Evolutionary conservation across 2,888 invertebrate genomes (phyloP).

Genomic region (Epistrophella euchroma): DNA sequence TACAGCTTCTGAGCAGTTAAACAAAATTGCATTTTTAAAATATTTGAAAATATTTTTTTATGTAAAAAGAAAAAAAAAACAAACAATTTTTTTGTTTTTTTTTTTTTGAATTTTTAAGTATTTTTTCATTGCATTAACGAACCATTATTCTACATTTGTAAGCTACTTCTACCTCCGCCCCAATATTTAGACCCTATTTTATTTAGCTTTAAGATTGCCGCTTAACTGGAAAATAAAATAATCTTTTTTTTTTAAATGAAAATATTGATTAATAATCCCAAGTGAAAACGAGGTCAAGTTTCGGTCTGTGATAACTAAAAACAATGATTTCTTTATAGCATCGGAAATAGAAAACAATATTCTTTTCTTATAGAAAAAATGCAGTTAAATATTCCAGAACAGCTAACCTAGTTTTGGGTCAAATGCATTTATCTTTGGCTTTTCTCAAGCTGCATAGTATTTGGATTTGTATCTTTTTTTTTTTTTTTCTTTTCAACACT

Average conservation of each 20-base stretch:
- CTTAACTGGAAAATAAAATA: no score
- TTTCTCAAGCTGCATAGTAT: neutral
- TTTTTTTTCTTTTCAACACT: conserved; percentile 20
- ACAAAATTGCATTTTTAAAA: no score
- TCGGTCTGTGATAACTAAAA: neutral
- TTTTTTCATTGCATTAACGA: no score
- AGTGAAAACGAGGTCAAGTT: conserved; percentile 10
- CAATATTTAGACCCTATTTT: no score
- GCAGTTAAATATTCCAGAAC: conserved; percentile 16
- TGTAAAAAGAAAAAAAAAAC: no score
- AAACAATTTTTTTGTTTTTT: no score
- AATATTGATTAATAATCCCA: neutral
- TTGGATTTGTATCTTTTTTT: neutral
- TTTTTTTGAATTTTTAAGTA: no score
- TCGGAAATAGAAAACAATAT: neutral
- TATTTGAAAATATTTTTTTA: no score
- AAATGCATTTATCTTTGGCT: conserved; percentile 15
- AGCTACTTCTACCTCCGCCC: no score
- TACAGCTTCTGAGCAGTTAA: no score
- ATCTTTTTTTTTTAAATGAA: neutral
- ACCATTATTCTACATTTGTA: no score
- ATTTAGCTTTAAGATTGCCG: no score
- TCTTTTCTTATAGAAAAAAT: neutral
- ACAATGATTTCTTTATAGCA: neutral
- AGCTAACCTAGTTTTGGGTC: conserved; percentile 1